Percentiles rank a stretch among this genome's conserved stretches.
Evolutionary conservation across 2,797 vertebrate genomes (phyloP).

Genomic region (Manis pentadactyla): DNA sequence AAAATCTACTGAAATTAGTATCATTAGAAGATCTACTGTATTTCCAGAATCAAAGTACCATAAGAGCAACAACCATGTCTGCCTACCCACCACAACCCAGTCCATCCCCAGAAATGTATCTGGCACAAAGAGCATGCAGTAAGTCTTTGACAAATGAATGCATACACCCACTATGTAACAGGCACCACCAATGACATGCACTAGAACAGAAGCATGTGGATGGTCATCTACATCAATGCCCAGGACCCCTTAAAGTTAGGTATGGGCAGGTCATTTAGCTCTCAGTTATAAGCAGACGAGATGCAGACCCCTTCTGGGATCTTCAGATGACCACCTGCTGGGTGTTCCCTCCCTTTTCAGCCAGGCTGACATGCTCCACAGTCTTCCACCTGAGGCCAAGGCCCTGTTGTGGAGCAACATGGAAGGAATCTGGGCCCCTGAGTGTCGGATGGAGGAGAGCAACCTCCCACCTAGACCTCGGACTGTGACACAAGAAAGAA

Average conservation of each 20-base stretch:
- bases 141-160: fast-evolving
- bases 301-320: background rate
- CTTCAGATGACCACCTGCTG: background rate
- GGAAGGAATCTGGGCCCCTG: background rate
- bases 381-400: background rate
- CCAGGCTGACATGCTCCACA: background rate
- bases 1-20: background rate
- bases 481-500: background rate
- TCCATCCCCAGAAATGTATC: background rate
- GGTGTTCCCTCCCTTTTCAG: background rate
- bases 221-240: fast-evolving
- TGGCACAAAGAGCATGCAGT: fast-evolving
- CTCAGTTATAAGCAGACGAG: background rate
- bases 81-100: background rate
- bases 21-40: background rate
- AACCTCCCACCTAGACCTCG: background rate
- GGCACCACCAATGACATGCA: background rate
- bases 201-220: background rate
- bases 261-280: background rate
- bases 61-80: background rate
- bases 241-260: fast-evolving
- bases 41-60: background rate
- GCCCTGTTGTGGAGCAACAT: background rate
- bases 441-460: background rate
- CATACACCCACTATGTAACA: fast-evolving